Evolutionary conservation across 2,113 vertebrate species (phyloP), one percentile per base, ranked within the genome.

Genomic region (Coregonus clupeaformis): DNA sequence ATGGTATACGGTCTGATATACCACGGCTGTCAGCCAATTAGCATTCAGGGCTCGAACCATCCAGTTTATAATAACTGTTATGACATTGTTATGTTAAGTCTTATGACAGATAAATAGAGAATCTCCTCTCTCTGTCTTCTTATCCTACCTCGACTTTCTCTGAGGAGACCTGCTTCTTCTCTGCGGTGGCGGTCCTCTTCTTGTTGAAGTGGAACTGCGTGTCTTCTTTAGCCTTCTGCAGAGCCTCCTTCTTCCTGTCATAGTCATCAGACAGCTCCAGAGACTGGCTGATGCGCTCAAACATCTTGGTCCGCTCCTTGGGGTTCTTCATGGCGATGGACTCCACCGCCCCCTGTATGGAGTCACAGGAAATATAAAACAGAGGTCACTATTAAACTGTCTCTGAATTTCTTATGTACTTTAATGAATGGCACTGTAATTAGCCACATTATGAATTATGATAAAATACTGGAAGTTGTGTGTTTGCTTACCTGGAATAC

Each of bases 251-350:
- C 87, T 94, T 97, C 72, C 27, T 74, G 12, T 94, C 90, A 77
- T 99, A 99, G n/a, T 96, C 95, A 13, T 88, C 86, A 52, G 91
- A 84, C 52, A 92, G 90, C 59, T 97, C 94, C 64, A 84, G 84
- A 0, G 98, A 99, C 85, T 89, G 89, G 82, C 98, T 96, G 79
- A 99, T 96, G 65, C 75, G 83, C 82, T 99, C 97, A 79, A 99
- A 95, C 87, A 98, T 93, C 30, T 94, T 95, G 57, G 96, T 94
- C 84, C 95, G 92, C 79, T 99, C 96, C 78, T 93, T 97, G 0
- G 96, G 94, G 64, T 95, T 95, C 84, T 96, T 98, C 93, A 97
- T 84, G 68, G 96, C 96, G 69, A 99, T 97, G 0, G 92, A 95
- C 86, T 99, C 97, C 66, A 99, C 94, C 57, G 94, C 93, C 77